phyloP scores from a whole-genome alignment of 2,113 vertebrate genomes.

The Podiceps cristatus region DNA sequence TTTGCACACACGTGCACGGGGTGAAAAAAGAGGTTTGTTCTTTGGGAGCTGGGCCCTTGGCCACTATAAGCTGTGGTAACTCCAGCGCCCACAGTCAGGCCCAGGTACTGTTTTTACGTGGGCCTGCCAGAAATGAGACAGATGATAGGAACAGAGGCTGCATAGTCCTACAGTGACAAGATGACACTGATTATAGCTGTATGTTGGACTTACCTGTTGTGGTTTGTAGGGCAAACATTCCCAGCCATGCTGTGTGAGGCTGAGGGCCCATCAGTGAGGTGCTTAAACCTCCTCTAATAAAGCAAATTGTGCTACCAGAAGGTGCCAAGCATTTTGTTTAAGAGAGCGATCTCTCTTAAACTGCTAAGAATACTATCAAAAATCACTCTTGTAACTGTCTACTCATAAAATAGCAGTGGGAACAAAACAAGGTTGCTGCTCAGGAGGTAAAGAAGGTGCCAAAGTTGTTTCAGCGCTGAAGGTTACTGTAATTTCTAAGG shows the following conservation, averaged over 20 bases:
- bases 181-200: not conserved
- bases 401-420: not conserved
- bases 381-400: not conserved
- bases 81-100: not conserved
- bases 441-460: not conserved
- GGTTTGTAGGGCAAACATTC: not conserved
- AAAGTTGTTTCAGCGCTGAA: not conserved
- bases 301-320: not conserved
- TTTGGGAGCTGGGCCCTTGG: not conserved
- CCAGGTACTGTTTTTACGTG: not conserved
- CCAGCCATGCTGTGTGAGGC: accelerated
- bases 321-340: not conserved
- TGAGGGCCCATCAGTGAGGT: not conserved
- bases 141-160: not conserved
- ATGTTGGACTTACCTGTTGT: not conserved
- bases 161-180: not conserved
- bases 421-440: not conserved
- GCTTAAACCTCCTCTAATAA: not conserved
- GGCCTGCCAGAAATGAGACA: not conserved
- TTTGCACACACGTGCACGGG: accelerated
- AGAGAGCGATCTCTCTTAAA: not conserved
- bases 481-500: not conserved
- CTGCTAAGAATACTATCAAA: not conserved
- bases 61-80: accelerated
- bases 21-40: not conserved